Evolutionary conservation across 2,113 vertebrate genomes (phyloP), one percentile per base, ranked within the genome.

Genomic region (Nicator chloris): DNA sequence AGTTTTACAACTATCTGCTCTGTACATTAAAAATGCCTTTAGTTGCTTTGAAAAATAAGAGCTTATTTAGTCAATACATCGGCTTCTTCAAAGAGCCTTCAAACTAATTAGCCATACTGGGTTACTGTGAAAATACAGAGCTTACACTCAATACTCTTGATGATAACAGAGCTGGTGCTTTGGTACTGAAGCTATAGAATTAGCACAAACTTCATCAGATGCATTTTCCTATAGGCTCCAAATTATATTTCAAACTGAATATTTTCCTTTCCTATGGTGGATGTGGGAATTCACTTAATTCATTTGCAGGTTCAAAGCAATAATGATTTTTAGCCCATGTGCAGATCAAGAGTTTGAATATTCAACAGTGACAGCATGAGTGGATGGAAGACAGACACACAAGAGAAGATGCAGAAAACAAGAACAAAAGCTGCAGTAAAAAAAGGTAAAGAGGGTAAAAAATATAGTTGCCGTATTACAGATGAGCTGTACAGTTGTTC

Each of bases 31-130:
- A 42, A 93, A 84, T 54, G 85, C 83, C 88, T 96, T 88, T 70
- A 73, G 56, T 80, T 96, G 93, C 79, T 93, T 86, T 91, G 88
- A 97, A 97, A 93, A 97, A 85, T 28, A 87, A 94, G 79, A 92
- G 61, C 77, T 39, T 97, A 87, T 88, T 95, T 79, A 97, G 93
- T 70, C 83, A 72, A 77, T 77, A 69, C 75, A 65, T 83, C 30
- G 9, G 82, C 88, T 96, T 95, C 96, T 97, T 95, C 91, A 92
- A 92, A 94, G 82, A 65, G 73, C 56, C 50, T 92, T 92, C 82
- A 54, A 88, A 95, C 94, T 96, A 84, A 90, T 90, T 96, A 92
- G 90, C 86, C 81, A 88, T 84, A 96, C 79, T 69, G 69, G 45
- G 31, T 93, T 96, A 57, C 70, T 91, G 75, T 53, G 82, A 60